A percentile compares a stretch with the other conserved stretches of the same genome.
These are phyloP conservation scores for Leptodactylus fuscus DNA, from an alignment of 2,113 vertebrate species.

Conservation along the genomic window DNA sequence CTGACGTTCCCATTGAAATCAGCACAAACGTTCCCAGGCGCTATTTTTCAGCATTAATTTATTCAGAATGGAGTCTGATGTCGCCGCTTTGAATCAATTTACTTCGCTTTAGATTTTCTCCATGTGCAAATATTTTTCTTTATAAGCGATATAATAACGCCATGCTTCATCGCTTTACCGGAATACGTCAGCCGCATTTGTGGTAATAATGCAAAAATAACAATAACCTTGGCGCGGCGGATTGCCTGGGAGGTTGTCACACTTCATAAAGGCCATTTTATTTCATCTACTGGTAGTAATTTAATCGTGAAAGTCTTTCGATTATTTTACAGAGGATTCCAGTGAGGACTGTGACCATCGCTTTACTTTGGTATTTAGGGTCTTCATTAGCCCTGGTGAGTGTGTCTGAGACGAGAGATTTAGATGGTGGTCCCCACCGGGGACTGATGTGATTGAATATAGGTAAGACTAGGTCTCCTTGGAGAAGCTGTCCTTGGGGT, in stretches of 20 bases:
- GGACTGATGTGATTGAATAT: too few species aligned
- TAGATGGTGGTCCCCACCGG: too few species aligned
- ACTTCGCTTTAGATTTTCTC: background rate
- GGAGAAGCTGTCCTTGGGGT: too few species aligned
- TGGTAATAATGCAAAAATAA: conserved; percentile 2
- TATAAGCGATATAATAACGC: background rate
- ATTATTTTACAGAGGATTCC: background rate
- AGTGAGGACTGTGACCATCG: background rate
- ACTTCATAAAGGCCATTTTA: background rate
- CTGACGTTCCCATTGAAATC: background rate
- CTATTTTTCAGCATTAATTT: background rate
- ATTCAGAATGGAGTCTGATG: background rate
- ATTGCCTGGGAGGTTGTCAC: background rate
- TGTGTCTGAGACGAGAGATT: too few species aligned
- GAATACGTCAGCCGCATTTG: background rate
- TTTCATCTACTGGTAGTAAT: background rate
- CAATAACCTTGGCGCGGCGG: background rate
- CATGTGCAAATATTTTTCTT: background rate
- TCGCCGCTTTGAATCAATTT: background rate
- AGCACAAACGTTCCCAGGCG: background rate
- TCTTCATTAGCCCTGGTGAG: too few species aligned
- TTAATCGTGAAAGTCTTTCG: background rate
- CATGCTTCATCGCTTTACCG: background rate
- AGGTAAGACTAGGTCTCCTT: too few species aligned
- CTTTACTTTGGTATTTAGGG: too few species aligned